Evolutionary conservation across 2,113 vertebrate genomes (phyloP), one percentile per base, ranked within the genome.

Genomic region (Perca schrenkii): DNA sequence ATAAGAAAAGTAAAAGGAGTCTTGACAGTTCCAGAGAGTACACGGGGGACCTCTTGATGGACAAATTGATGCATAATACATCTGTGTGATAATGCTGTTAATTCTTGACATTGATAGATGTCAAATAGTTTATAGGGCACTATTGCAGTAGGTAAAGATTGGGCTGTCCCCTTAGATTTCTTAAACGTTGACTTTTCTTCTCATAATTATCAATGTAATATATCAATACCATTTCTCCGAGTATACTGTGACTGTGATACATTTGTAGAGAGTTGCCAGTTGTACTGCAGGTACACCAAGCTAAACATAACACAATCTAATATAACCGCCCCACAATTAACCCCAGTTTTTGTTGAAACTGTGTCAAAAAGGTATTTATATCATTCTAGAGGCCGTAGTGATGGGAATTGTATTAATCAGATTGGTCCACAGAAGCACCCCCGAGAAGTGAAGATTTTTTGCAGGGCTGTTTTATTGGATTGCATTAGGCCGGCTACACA

Each of bases 21-120:
- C 28, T 49, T n/a, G n/a, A 36, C 50, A 17, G 21, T 40, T 34
- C 21, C 7, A 53, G 47, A 54, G 2, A 64, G 52, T 6, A 43
- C 12, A 64, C 19, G n/a, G n/a, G n/a, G n/a, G n/a, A n/a, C n/a
- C n/a, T 31, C 28, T 49, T 64, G 1, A 66, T 36, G 34, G 21
- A 65, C 4, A 65, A 43, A 76, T 10, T 10, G 57, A 70, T 60
- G 47, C 5, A 60, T 58, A 68, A 82, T 34, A 53, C 40, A 56
- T 69, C 2, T 1, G 10, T 56, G 4, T 65, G 17, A 57, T 63
- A 56, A 13, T 36, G 25, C 34, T 54, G 19, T 15, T 46, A 58
- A n/a, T 49, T 34, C 12, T 22, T 36, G 7, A 22, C 7, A 70
- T n/a, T 70, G 50, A 22, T 40, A 11, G 8, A 22, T 54, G 13